Evolutionary conservation across 1,140 invertebrate species (phyloP), one percentile per base, ranked within the genome.

Genomic region (Stenopsyche tienmushanensis): DNA sequence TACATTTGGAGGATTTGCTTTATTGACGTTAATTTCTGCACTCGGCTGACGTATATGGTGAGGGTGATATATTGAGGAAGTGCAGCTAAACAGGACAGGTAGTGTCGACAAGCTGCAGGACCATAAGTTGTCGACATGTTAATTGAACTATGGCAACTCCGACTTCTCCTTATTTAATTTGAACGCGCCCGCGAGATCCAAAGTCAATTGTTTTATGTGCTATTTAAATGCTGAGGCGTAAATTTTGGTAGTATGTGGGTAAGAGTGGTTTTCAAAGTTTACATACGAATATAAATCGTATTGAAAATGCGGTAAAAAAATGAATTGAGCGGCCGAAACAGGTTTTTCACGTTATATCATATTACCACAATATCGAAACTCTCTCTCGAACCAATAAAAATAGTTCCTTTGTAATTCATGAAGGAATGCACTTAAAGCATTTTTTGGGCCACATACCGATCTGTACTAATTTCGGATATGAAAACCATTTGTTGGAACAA

Each of bases 81-180:
- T 60, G 23, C 44, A 47, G 57, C 29, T 47, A 47, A 60, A n/a
- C 57, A 44, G 57, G 42, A 60, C 57, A 60, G 55, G 57, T 60
- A 60, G 24, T 47, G 57, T 60, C 57, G 42, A 60, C 57, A 60
- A 47, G 44, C 57, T 47, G 17, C 44, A 18, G 17, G 44, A 20
- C 44, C 57, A 60, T 60, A 60, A 60, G 57, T 60, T 44, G 41
- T 60, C 57, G 57, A 60, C 57, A 47, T 47, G 57, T 60, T 60
- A 60, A 60, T 60, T 47, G 42, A 60, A 47, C 41, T 34, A 34
- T 34, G 13, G 5, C 5, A 5, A 34, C 29, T 5, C 29, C 5
- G 5, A 34, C 13, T 7, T 7, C 29, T 13, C 5, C 13, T 34
- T 7, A 34, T 34, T 34, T 7, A 7, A 34, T 34, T 7, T 34